These are phyloP conservation scores for Oriolus oriolus DNA, from an alignment of 2,113 vertebrate species.

Conservation along the genomic window DNA sequence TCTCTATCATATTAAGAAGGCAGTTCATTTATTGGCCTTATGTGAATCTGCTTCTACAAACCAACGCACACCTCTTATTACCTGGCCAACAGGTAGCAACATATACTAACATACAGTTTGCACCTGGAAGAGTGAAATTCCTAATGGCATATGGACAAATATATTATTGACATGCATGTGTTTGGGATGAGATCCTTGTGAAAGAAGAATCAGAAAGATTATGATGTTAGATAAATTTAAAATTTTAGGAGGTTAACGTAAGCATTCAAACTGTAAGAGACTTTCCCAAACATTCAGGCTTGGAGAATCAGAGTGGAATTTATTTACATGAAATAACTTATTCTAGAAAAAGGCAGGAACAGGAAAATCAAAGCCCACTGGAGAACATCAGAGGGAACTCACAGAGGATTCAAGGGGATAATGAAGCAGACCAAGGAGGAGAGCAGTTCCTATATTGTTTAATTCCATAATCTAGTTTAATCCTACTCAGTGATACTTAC, in stretches of 20 bases:
- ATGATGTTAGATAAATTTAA: background rate
- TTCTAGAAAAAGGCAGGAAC: background rate
- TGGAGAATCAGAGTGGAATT: background rate
- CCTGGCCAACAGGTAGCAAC: background rate
- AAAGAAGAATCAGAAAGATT: background rate
- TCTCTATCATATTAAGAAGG: background rate
- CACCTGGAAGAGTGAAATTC: background rate
- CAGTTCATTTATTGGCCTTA: background rate
- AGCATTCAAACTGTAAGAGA: background rate
- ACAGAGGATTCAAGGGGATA: background rate
- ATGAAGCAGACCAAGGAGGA: background rate
- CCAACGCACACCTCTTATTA: background rate
- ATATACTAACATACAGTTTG: background rate
- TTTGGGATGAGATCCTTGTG: background rate
- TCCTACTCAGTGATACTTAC: background rate
- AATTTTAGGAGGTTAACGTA: background rate
- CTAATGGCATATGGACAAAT: background rate
- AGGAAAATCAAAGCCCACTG: background rate
- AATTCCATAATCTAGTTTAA: conserved; percentile 6
- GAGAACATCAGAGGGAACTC: background rate
- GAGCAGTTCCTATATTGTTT: background rate
- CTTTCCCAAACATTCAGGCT: background rate
- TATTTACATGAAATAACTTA: background rate
- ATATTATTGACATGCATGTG: background rate
- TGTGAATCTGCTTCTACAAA: background rate